These are phyloP conservation scores for Philantomba maxwellii DNA, from an alignment of 2,113 vertebrate genomes.

Conservation along the genomic window DNA sequence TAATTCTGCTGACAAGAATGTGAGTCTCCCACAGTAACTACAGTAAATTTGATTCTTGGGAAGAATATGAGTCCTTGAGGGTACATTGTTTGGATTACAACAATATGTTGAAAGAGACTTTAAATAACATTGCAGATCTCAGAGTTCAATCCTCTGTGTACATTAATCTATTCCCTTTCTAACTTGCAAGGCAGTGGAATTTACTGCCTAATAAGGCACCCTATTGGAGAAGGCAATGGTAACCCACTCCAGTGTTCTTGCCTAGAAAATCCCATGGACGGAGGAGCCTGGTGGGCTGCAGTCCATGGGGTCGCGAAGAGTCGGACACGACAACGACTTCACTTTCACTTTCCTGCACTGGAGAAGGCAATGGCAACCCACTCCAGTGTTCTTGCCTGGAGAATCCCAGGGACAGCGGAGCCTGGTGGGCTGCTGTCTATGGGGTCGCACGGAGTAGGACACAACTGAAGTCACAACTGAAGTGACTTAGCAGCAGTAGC, in stretches of 20 bases:
- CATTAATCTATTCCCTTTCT: background rate
- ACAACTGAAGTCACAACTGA: no score
- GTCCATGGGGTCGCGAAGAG: no score
- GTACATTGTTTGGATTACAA: background rate
- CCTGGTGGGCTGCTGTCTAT: no score
- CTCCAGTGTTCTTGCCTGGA: no score
- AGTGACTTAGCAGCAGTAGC: no score
- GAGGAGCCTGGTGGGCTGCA: no score
- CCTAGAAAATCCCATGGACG: no score
- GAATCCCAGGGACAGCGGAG: fast-evolving
- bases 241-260: no score
- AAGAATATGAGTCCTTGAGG: background rate
- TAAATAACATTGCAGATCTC: background rate
- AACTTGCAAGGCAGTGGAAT: background rate
- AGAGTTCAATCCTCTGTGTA: background rate
- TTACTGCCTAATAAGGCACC: background rate
- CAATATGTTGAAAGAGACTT: background rate
- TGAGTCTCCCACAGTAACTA: background rate
- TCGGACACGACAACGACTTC: fast-evolving
- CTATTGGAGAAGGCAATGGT: background rate
- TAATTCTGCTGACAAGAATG: background rate
- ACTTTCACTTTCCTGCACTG: no score
- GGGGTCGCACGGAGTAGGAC: no score
- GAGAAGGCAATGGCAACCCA: no score
- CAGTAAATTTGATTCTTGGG: background rate